These are phyloP conservation scores for Enteromius anoplus DNA, from an alignment of 2,797 vertebrate species.

Conservation along the genomic window DNA sequence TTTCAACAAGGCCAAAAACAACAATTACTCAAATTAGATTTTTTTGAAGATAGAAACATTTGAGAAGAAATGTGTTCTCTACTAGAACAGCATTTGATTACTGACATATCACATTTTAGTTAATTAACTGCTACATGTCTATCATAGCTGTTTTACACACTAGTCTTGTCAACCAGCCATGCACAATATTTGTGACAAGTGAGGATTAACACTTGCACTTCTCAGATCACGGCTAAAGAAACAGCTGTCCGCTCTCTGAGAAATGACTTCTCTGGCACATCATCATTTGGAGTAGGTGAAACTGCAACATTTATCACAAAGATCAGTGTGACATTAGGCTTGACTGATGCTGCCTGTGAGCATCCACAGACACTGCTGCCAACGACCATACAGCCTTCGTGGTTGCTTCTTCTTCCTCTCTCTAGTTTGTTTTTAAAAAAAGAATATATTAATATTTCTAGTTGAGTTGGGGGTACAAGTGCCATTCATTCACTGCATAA, in stretches of 20 bases:
- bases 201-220: conserved; percentile 29
- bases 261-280: conserved; percentile 40
- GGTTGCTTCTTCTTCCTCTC: background rate
- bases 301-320: conserved; percentile 50
- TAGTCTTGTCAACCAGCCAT: background rate
- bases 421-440: background rate
- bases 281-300: conserved; percentile 48
- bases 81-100: background rate
- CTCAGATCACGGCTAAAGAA: conserved; percentile 12
- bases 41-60: background rate
- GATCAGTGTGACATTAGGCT: conserved; percentile 55
- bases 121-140: background rate
- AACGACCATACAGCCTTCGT: conserved; percentile 20
- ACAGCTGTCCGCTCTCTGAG: conserved; percentile 33
- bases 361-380: conserved; percentile 32
- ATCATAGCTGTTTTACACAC: background rate
- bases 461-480: background rate
- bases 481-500: background rate
- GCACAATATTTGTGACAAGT: conserved; percentile 11
- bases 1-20: background rate
- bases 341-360: conserved; percentile 49
- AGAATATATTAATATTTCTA: conserved; percentile 5
- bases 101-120: background rate
- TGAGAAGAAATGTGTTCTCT: background rate
- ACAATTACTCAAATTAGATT: too few species aligned